Base-by-base conservation (phyloP, 1,140 invertebrate genomes). In the Coelopa frigida region DNA sequence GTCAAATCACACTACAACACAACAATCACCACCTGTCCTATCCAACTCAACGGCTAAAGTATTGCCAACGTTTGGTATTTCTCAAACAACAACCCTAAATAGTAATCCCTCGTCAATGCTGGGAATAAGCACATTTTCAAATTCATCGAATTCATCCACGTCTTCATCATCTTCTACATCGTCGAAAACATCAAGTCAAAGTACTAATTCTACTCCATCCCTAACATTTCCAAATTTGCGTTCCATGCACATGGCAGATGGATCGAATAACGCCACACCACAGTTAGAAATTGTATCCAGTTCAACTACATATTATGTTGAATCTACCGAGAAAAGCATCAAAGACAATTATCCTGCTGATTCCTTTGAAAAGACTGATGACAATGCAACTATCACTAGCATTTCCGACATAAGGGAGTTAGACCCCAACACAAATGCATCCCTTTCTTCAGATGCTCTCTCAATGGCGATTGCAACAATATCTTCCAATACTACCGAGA, bases 171-270 rank as follows among this genome's bases (percentile, higher is more conserved):
- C 24, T 11, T 8, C 36, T 22, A 42, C 29, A 23, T 24, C n/a
- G 1, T n/a, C 42, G 4, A 41, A 39, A 38, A 41, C 40, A 21
- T 21, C 41, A 6, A 49, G 42, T 24, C 44, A 49, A 49, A 44
- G 31, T n/a, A 23, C 42, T 2, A 49, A 49, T 12, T 6, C 5
- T 5, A 32, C 23, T 14, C 36, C 43, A 33, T 44, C 42, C 8
- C 22, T 29, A 3, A 35, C 20, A 29, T 32, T 17, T n/a, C 3
- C 41, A 43, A 43, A 32, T n/a, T n/a, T n/a, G n/a, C 41, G 22
- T 18, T 43, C 33, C 18, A 29, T 14, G 14, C 12, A 8, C 23
- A n/a, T 17, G 18, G 41, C 17, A 31, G 17, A 20, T 31, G 14
- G 27, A 7, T 14, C 15, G 3, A 43, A 43, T 24, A 41, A 40